phyloP scores from a whole-genome alignment of 2,113 vertebrate genomes.

The Polyodon spathula region DNA sequence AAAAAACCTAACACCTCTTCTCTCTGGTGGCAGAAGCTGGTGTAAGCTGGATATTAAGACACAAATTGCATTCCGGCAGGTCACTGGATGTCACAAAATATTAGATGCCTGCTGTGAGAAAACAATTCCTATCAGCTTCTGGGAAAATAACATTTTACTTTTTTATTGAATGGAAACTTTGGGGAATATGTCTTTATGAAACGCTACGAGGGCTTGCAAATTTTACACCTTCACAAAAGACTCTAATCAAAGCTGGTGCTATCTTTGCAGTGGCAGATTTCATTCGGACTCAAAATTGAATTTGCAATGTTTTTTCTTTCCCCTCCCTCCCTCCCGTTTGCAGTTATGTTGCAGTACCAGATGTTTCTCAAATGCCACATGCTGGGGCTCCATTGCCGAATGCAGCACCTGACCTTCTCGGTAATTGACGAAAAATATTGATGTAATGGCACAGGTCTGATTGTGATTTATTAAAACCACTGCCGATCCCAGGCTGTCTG shows the following conservation, averaged over 20 bases:
- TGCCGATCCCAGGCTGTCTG: conserved; percentile 84
- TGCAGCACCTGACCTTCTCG: conserved; percentile 94
- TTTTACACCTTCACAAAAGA: conserved; percentile 70
- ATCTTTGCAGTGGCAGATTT: conserved; percentile 80
- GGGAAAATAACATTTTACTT: conserved; percentile 96
- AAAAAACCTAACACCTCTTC: conserved; percentile 50
- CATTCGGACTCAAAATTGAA: conserved; percentile 79
- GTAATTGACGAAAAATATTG: conserved; percentile 99
- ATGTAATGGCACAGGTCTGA: conserved; percentile 97
- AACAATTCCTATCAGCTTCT: conserved; percentile 96
- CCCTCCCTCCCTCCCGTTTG: conserved; percentile 39
- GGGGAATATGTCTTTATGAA: conserved; percentile 84
- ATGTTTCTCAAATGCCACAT: conserved; percentile 88
- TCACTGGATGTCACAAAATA: conserved; percentile 95
- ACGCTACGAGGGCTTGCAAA: conserved; percentile 67
- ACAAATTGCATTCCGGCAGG: conserved; percentile 97
- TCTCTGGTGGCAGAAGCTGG: conserved; percentile 71
- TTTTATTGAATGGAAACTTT: conserved; percentile 98
- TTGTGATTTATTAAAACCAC: conserved; percentile 99
- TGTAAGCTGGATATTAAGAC: conserved; percentile 97
- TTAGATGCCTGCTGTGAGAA: conserved; percentile 89
- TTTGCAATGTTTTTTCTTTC: too few relatives aligned
- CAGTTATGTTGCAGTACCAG: conserved; percentile 77
- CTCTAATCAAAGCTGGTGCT: conserved; percentile 72
- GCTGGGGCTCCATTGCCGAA: conserved; percentile 68